A percentile compares a stretch with the other conserved stretches of the same genome.
phyloP scores from a whole-genome alignment of 1,140 invertebrate genomes.

The Drosophila virilis region DNA sequence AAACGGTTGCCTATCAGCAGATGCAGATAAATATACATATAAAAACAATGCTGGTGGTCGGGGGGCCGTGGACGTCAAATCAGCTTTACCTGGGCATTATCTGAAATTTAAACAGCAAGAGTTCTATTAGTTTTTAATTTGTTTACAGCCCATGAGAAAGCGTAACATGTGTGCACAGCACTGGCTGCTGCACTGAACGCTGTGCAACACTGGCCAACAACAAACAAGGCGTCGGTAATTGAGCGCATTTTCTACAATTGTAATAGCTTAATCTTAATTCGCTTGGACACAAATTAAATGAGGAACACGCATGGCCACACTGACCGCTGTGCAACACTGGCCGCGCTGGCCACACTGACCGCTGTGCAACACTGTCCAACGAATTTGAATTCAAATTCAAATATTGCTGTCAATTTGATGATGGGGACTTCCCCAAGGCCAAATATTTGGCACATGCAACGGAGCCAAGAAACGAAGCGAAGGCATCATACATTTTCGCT shows the following conservation, averaged over 20 bases:
- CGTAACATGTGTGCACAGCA: neutral
- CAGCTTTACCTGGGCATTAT: neutral
- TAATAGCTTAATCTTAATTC: too few relatives aligned
- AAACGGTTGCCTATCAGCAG: constrained; percentile 42
- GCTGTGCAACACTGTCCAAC: neutral
- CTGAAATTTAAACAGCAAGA: neutral
- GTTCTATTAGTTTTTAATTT: neutral
- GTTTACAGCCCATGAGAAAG: neutral
- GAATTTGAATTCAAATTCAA: constrained; percentile 9
- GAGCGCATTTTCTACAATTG: too few relatives aligned
- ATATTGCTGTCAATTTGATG: neutral
- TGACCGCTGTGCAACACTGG: too few relatives aligned
- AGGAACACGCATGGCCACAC: too few relatives aligned
- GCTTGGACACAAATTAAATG: too few relatives aligned
- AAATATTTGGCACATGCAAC: constrained; percentile 20
- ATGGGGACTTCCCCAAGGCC: constrained; percentile 2
- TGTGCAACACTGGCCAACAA: neutral
- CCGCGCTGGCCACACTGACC: too few relatives aligned
- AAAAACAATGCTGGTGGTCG: constrained; percentile 26
- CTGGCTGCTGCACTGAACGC: neutral
- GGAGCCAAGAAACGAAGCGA: constrained; percentile 13
- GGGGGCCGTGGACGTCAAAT: constrained; percentile 8
- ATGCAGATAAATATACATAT: constrained; percentile 35
- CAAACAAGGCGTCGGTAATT: too few relatives aligned
- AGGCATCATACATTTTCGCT: too few relatives aligned